Base-by-base conservation (phyloP, 92 coral and sea anemone species). In the Bergia puertoricense region DNA sequence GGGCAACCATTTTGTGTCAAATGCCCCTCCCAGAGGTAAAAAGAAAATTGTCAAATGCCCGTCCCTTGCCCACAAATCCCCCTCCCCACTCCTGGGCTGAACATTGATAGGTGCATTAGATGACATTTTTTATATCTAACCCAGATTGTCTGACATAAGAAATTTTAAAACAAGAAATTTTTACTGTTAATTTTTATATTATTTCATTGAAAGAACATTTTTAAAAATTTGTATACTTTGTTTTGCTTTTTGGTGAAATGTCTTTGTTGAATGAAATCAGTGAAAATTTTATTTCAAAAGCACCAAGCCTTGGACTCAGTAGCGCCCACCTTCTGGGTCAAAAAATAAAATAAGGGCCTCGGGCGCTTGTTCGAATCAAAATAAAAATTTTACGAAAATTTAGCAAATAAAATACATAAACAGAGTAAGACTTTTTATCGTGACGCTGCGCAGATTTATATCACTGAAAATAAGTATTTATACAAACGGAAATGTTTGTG, bases 401-500 rank as follows among this genome's bases (percentile, higher is more conserved):
- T 57, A 81, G 85, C 54, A 81, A 81, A 80, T 57, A 39, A 57
- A 79, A 50, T 80, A 80, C 46, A 30, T 56, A 80, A 80, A 80
- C 72, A 54, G 85, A 80, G 13, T 80, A 72, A 80, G 72, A 56
- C 85, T 6, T 81, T 81, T 81, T 56, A 80, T 80, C 30, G 84
- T 80, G 44, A 56, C 45, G 84, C 71, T 80, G 84, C 48, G 85
- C 85, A 80, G 50, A 80, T 2, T 54, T 80, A 80, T 80, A 54
- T 56, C 85, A 56, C 45, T 80, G 72, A 80, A 80, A 80, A 80
- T 56, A 80, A 18, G 68, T 13, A 80, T 38, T 80, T 57, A 80
- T 80, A 39, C 85, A 57, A 80, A 80, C 85, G 72, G 72, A 80
- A 80, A 80, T 80, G 73, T 80, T 80, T 56, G 85, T 80, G 73